phyloP scores from a whole-genome alignment of 2,113 vertebrate species.

The Crypturellus undulatus region DNA sequence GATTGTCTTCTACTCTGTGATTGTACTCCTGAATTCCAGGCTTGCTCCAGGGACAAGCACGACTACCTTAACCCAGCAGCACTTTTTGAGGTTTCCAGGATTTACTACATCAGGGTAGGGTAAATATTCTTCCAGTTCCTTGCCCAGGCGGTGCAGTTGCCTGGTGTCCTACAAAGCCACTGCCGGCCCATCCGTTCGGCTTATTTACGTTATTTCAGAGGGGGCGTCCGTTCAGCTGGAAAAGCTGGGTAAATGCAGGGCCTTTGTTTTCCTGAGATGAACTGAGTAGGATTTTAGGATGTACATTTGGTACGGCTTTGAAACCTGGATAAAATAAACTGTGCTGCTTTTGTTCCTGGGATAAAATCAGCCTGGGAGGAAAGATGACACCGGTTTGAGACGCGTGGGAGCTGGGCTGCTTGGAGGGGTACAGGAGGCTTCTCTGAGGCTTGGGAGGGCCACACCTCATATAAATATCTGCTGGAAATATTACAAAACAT shows the following conservation, averaged over 20 bases:
- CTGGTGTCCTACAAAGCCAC: not conserved
- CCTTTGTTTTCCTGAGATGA: not conserved
- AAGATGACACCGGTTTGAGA: not conserved
- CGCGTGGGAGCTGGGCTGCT: accelerated
- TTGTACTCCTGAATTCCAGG: accelerated
- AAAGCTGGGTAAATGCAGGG: not conserved
- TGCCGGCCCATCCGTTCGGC: not conserved
- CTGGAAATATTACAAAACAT: not conserved
- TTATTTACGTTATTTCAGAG: not conserved
- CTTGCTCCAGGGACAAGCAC: not conserved
- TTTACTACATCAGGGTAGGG: accelerated
- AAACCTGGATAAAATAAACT: not conserved
- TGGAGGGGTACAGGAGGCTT: not conserved
- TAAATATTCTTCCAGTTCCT: not conserved
- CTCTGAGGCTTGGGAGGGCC: too few relatives aligned
- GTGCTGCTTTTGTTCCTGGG: not conserved
- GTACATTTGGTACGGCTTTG: not conserved
- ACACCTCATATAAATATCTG: too few relatives aligned
- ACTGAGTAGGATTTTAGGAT: not conserved
- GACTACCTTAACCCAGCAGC: accelerated
- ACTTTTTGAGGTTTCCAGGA: not conserved
- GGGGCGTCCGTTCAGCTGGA: not conserved
- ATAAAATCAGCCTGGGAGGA: not conserved
- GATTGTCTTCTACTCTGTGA: not conserved
- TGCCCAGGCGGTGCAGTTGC: accelerated